Evolutionary conservation across 2,797 vertebrate genomes (phyloP).

Genomic region (Momotus momota): DNA sequence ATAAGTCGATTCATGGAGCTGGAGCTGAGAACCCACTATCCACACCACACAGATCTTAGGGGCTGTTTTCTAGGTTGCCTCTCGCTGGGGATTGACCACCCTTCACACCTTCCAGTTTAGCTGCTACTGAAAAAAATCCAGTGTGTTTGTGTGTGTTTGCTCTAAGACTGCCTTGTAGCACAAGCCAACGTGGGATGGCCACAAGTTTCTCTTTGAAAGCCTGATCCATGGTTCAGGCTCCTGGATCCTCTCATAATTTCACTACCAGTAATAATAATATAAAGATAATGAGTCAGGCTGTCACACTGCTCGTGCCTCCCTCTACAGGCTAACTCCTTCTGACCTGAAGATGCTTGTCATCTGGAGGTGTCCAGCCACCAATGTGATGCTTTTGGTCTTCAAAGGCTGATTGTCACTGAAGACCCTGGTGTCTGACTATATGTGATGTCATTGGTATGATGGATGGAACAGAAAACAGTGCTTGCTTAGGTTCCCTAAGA

Average conservation of each 20-base stretch:
- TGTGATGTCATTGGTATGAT: not conserved
- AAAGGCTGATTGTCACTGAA: not conserved
- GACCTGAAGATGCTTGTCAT: not conserved
- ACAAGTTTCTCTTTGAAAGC: slow-evolving; percentile 18
- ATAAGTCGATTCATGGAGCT: not conserved
- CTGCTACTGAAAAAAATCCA: not conserved
- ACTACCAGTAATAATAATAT: not conserved
- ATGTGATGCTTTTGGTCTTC: not conserved
- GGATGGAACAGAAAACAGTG: not conserved
- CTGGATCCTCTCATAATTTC: not conserved
- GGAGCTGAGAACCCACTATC: not conserved
- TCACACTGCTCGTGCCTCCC: not conserved
- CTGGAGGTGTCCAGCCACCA: rapidly evolving
- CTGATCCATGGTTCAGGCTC: not conserved
- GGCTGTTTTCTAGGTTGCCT: not conserved
- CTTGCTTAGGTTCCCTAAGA: not conserved
- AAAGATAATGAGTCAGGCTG: not conserved
- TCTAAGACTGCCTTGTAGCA: not conserved
- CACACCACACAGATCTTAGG: not conserved
- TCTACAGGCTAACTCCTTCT: not conserved
- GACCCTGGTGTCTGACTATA: not conserved
- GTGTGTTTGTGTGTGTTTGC: rapidly evolving
- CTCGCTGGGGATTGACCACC: rapidly evolving
- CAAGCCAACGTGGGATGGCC: not conserved
- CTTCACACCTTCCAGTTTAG: not conserved